Evolutionary conservation across 1,140 invertebrate genomes (phyloP).

Genomic region (Agrypnia vestita): DNA sequence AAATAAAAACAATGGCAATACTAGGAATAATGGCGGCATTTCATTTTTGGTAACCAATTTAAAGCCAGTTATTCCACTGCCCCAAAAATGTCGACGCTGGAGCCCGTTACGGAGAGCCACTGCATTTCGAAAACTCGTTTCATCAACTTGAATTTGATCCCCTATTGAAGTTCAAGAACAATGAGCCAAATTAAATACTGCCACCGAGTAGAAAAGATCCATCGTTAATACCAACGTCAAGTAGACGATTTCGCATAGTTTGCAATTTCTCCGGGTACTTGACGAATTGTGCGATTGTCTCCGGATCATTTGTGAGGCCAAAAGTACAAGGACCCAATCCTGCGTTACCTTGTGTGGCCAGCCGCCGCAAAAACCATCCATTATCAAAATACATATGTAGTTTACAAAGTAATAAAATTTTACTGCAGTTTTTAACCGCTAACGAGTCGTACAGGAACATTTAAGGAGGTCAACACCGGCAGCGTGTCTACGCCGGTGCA

Average conservation of each 20-base stretch:
- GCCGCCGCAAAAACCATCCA: neutral
- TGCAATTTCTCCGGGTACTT: neutral
- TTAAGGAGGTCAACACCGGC: neutral
- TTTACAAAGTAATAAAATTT: neutral
- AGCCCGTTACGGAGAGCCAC: neutral
- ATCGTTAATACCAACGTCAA: neutral
- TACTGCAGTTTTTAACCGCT: neutral
- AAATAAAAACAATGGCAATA: too few species aligned
- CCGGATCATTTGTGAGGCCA: neutral
- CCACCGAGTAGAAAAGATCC: neutral
- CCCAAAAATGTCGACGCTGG: conserved; percentile 18
- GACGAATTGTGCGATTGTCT: neutral
- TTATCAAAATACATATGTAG: conserved; percentile 11
- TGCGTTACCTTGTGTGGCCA: neutral
- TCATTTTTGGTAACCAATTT: neutral
- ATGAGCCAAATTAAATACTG: neutral
- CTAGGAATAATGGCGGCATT: too few species aligned
- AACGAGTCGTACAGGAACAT: neutral
- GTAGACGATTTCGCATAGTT: neutral
- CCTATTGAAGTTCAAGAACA: neutral
- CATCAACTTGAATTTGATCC: neutral
- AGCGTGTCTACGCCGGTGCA: too few species aligned
- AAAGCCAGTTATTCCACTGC: conserved; percentile 19
- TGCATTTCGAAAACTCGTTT: conserved; percentile 24
- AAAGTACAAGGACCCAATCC: neutral